Evolutionary conservation across 2,888 invertebrate species (phyloP), one percentile per base, ranked within the genome.

Genomic region (Idaea aversata): DNA sequence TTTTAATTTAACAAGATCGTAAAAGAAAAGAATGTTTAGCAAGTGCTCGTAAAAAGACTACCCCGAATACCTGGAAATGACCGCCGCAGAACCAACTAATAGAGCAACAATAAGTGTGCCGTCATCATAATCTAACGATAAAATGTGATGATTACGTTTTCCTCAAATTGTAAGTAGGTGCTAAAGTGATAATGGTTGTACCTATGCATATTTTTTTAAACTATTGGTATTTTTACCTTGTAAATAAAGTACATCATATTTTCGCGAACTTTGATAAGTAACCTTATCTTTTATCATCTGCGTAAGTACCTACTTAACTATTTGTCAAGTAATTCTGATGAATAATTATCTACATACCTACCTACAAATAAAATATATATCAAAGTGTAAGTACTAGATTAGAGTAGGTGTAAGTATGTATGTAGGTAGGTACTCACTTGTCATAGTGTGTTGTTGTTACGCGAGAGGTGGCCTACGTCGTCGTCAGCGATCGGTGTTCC

Each of bases 401-500:
- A 63, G 47, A 47, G 38, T 57, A 47, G 36, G 62, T 59, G 57
- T 35, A 63, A 57, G 62, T 62, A 65, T 63, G 69, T 63, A 65
- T 67, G 67, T 68, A 65, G 66, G 63, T 70, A 67, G 5, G 58
- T 75, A 81, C 82, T 82, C 72, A 84, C 85, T 81, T 77, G 80
- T 81, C 78, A 82, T 78, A 76, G 78, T 77, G 70, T 72, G 77
- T 70, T 72, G 72, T 74, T 79, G 68, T 74, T 75, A 77, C 70
- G 72, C 72, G 75, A 76, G 77, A 76, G 76, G 74, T 79, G 77
- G 75, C 69, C 75, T 74, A 75, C 72, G 75, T 74, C 72, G 75
- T 74, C 75, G 77, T 77, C 77, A 75, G 77, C 72, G 78, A 78
- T 75, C 80, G 77, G 72, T 77, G 79, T 78, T 61, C 82, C 83